Conservation (phyloP, 2,888 invertebrate genomes). For the Pherbina coryleti region DNA sequence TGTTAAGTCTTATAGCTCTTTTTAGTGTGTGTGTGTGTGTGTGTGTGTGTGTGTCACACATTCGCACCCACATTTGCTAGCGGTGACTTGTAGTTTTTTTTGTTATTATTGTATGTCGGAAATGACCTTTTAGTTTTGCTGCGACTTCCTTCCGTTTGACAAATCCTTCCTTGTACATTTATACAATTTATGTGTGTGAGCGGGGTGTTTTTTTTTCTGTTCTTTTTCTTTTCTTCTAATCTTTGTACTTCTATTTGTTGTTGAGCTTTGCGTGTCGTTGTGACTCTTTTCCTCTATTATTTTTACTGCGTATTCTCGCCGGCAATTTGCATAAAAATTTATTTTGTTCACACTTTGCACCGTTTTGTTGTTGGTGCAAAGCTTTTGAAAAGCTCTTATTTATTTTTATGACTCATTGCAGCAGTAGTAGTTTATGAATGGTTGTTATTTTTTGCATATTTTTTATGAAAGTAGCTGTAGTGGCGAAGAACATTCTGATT, state of each 20-base stretch:
- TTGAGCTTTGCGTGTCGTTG: neutral
- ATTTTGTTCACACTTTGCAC: neutral
- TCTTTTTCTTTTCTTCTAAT: neutral
- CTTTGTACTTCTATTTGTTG: neutral
- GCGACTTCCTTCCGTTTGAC: conserved; percentile 1
- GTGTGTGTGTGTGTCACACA: too few species aligned
- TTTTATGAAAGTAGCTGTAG: neutral
- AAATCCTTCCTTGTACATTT: too few species aligned
- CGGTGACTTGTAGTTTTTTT: too few species aligned
- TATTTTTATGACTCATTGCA: neutral
- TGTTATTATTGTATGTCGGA: neutral
- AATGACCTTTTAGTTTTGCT: conserved; percentile 2
- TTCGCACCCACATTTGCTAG: too few species aligned
- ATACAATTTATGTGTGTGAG: neutral
- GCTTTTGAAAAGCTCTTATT: neutral
- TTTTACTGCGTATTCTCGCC: neutral
- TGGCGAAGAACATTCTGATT: too few species aligned
- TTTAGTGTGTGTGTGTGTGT: too few species aligned
- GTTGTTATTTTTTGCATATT: neutral
- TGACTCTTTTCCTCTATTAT: neutral
- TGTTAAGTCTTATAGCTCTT: too few species aligned
- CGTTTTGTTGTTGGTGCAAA: neutral
- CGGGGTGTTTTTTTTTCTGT: neutral
- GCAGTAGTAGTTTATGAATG: neutral
- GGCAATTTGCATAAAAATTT: neutral